Evolutionary conservation across 2,888 invertebrate species (phyloP).

Genomic region (Macaria liturata): DNA sequence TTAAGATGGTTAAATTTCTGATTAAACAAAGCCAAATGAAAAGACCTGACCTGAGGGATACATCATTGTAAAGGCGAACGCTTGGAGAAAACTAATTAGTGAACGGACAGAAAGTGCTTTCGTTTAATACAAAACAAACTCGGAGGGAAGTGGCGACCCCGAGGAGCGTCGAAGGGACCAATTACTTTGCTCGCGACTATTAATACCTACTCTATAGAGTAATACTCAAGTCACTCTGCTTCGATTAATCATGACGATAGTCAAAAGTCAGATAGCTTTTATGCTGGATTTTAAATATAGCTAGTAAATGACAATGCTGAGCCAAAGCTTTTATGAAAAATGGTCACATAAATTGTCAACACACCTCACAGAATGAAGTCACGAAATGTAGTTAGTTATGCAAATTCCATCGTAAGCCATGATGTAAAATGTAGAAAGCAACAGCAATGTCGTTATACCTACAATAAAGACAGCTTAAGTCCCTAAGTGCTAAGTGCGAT

Average conservation of each 20-base stretch:
- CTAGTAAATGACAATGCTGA: too few relatives aligned
- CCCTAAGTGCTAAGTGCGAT: too few relatives aligned
- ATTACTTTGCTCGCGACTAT: constrained; percentile 55
- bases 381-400: too few relatives aligned
- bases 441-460: too few relatives aligned
- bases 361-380: too few relatives aligned
- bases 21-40: constrained; percentile 22
- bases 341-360: too few relatives aligned
- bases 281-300: too few relatives aligned
- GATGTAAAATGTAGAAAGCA: too few relatives aligned
- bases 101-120: constrained; percentile 45
- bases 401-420: too few relatives aligned
- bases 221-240: constrained; percentile 10
- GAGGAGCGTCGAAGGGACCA: constrained; percentile 53
- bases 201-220: constrained; percentile 9
- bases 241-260: constrained; percentile 9
- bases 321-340: too few relatives aligned
- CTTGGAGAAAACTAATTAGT: constrained; percentile 58
- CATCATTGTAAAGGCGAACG: constrained; percentile 21
- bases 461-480: too few relatives aligned
- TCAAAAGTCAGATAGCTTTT: too few relatives aligned
- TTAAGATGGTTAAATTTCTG: constrained; percentile 7
- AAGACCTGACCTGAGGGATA: constrained; percentile 19
- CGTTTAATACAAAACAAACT: constrained; percentile 55
- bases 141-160: constrained; percentile 45